Conservation (phyloP, 2,113 vertebrate genomes). For the Phylloscopus whistleri region DNA sequence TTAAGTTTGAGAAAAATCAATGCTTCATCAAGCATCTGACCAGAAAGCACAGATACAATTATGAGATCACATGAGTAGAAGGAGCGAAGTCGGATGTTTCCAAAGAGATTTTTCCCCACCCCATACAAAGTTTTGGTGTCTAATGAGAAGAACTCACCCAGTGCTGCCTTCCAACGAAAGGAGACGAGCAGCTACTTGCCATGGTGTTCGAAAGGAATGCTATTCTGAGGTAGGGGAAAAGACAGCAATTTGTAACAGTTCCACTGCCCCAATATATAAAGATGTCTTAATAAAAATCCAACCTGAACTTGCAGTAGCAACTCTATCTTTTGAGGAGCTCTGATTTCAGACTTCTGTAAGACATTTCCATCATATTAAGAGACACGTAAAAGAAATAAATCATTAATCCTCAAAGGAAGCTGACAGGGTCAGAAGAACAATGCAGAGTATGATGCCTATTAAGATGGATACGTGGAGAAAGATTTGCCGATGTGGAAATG, state of each 20-base stretch:
- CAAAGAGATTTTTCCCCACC: conserved; percentile 18
- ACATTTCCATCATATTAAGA: not conserved
- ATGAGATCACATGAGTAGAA: not conserved
- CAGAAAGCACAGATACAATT: not conserved
- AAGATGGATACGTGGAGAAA: not conserved
- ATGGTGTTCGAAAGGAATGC: conserved; percentile 97
- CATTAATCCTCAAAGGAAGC: not conserved
- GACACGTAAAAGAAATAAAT: not conserved
- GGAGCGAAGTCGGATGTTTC: not conserved
- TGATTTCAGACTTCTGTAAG: not conserved
- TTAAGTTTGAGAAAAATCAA: not conserved
- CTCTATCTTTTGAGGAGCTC: conserved; percentile 1
- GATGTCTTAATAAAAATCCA: conserved; percentile 39
- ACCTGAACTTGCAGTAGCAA: not conserved
- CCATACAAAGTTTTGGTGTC: conserved; percentile 44
- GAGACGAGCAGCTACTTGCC: conserved; percentile 93
- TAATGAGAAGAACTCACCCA: conserved; percentile 82
- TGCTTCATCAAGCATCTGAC: conserved; percentile 11
- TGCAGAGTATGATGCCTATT: not conserved
- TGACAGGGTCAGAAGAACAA: conserved; percentile 10
- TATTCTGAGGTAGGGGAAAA: conserved; percentile 93
- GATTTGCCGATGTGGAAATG: not conserved
- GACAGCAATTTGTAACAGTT: conserved; percentile 78
- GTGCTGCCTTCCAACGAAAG: conserved; percentile 85
- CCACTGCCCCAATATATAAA: conserved; percentile 36